Conservation (phyloP, 2,888 invertebrate species). For the Papilio gigon region DNA sequence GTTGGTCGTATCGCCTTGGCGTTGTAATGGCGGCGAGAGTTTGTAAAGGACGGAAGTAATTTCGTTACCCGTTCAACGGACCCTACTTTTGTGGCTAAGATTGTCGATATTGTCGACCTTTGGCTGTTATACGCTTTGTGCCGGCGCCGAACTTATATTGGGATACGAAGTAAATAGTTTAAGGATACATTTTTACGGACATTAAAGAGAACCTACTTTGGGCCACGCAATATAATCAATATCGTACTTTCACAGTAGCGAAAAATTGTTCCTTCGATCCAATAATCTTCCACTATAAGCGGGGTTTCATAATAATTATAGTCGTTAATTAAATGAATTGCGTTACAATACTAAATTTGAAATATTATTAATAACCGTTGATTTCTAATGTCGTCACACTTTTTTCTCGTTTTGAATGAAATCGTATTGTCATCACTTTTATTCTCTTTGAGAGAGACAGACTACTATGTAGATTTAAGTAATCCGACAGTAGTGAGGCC, state of each 20-base stretch:
- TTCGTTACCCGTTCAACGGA: constrained; percentile 29
- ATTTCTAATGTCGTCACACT: too few species aligned
- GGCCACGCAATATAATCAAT: background rate
- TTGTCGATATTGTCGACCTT: constrained; percentile 36
- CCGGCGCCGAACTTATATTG: constrained; percentile 18
- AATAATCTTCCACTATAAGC: background rate
- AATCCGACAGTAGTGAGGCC: too few species aligned
- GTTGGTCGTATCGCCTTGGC: constrained; percentile 23
- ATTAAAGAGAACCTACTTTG: constrained; percentile 10
- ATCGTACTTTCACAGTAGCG: background rate
- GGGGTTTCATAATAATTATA: too few species aligned
- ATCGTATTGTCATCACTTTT: too few species aligned
- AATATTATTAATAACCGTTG: too few species aligned
- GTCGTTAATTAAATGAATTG: too few species aligned
- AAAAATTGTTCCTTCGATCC: background rate
- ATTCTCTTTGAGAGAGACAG: too few species aligned
- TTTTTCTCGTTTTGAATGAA: too few species aligned
- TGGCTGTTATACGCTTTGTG: constrained; percentile 28
- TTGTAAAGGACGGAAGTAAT: constrained; percentile 39
- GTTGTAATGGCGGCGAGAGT: constrained; percentile 23
- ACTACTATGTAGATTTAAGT: too few species aligned
- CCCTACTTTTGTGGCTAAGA: constrained; percentile 35
- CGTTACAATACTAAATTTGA: too few species aligned
- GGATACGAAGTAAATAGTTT: constrained; percentile 10
- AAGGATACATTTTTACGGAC: constrained; percentile 17